Evolutionary conservation across 2,113 vertebrate species (phyloP).

Genomic region (Grammomys dolichurus): DNA sequence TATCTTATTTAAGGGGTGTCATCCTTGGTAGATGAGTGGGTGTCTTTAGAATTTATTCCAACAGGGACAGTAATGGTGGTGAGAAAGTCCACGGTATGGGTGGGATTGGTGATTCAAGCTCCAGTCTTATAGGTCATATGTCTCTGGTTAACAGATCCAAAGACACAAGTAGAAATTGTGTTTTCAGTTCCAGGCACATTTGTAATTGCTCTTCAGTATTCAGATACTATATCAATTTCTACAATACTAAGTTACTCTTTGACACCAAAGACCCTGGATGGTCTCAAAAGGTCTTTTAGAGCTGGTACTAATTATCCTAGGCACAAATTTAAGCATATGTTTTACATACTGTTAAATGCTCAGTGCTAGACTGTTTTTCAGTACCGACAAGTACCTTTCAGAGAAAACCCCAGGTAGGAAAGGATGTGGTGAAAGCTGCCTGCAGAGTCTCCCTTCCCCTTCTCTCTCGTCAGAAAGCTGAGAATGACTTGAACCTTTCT

Average conservation of each 20-base stretch:
- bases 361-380: not conserved
- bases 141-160: not conserved
- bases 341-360: not conserved
- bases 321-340: not conserved
- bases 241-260: not conserved
- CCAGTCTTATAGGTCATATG: not conserved
- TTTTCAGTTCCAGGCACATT: conserved; percentile 50
- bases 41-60: conserved; percentile 15
- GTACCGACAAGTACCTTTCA: not conserved
- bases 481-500: not conserved
- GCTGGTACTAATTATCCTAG: not conserved
- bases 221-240: conserved; percentile 31
- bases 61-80: not conserved
- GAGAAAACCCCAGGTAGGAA: not conserved
- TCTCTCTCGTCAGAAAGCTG: not conserved
- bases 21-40: not conserved
- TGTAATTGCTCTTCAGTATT: conserved; percentile 1
- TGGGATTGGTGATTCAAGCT: not conserved
- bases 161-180: not conserved
- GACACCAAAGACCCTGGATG: not conserved
- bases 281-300: conserved; percentile 13
- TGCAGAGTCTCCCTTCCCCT: not conserved
- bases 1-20: not conserved
- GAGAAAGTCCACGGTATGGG: not conserved
- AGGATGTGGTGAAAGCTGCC: not conserved